phyloP scores from a whole-genome alignment of 1,140 invertebrate species.

The Artemia franciscana region DNA sequence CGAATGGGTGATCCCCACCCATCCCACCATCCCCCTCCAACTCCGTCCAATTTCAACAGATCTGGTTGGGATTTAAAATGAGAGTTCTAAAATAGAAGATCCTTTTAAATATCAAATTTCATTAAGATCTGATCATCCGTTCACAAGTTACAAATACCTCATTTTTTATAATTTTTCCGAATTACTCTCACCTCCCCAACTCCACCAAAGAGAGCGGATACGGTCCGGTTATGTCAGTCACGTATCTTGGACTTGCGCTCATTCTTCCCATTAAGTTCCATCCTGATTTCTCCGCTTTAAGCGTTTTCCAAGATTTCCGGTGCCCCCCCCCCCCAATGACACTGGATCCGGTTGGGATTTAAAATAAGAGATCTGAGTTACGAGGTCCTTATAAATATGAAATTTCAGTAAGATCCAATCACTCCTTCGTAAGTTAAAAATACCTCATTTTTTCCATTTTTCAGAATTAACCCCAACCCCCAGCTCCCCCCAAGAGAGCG shows the following conservation, averaged over 20 bases:
- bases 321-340: background rate
- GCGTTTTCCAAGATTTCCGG: background rate
- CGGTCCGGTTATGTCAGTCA: background rate
- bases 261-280: background rate
- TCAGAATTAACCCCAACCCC: too few relatives aligned
- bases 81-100: background rate
- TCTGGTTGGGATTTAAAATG: background rate
- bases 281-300: background rate
- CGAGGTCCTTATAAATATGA: background rate
- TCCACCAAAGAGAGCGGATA: too few relatives aligned
- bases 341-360: background rate
- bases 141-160: too few relatives aligned
- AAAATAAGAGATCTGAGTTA: background rate
- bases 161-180: too few relatives aligned
- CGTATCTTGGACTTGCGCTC: background rate
- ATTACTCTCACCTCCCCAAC: too few relatives aligned
- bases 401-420: too few relatives aligned
- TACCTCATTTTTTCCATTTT: too few relatives aligned
- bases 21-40: background rate
- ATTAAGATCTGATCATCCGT: too few relatives aligned
- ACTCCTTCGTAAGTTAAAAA: too few relatives aligned
- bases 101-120: too few relatives aligned
- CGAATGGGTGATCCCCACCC: background rate
- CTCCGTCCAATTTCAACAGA: background rate
- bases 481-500: background rate